A percentile compares a stretch with the other conserved stretches of the same genome.
These are phyloP conservation scores for Tanypteryx hageni DNA, from an alignment of 2,888 invertebrate genomes.

Conservation along the genomic window DNA sequence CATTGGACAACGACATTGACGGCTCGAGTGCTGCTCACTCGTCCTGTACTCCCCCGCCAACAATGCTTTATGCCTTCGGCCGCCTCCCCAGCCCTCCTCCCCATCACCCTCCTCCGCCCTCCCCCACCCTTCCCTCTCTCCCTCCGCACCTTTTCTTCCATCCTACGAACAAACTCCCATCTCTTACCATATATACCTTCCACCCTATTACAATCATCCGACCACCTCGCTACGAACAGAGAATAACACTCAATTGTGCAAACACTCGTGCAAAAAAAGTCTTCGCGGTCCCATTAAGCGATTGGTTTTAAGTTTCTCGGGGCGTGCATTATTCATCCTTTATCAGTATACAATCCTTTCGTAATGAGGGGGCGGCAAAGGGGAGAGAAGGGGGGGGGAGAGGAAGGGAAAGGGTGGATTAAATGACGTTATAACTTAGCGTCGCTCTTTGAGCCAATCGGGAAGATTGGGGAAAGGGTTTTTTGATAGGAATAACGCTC, in stretches of 20 bases:
- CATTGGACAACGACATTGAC: slow-evolving; percentile 45
- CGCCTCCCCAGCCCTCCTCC: neutral
- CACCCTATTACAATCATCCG: slow-evolving; percentile 50
- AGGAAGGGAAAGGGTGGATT: neutral
- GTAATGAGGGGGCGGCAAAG: slow-evolving; percentile 34
- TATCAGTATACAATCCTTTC: slow-evolving; percentile 34
- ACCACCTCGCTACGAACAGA: slow-evolving; percentile 41
- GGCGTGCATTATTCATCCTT: slow-evolving; percentile 56
- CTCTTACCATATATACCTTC: neutral
- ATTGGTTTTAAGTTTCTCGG: slow-evolving; percentile 48
- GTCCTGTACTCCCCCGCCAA: neutral
- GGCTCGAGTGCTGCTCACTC: slow-evolving; percentile 3
- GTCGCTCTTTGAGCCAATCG: slow-evolving; percentile 25
- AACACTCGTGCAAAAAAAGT: slow-evolving; percentile 4
- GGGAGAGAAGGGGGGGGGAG: neutral
- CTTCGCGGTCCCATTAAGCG: slow-evolving; percentile 35
- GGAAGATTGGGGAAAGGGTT: too few relatives aligned
- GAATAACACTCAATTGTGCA: slow-evolving; percentile 63
- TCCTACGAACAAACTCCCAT: neutral
- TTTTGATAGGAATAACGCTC: too few relatives aligned
- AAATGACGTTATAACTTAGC: slow-evolving; percentile 26
- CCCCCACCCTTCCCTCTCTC: neutral
- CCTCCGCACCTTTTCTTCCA: neutral
- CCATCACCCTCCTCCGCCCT: neutral
- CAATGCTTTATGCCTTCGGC: neutral